Percentiles rank a stretch among this genome's conserved stretches.
Evolutionary conservation across 2,113 vertebrate genomes (phyloP).

Genomic region (Sceloporus undulatus): DNA sequence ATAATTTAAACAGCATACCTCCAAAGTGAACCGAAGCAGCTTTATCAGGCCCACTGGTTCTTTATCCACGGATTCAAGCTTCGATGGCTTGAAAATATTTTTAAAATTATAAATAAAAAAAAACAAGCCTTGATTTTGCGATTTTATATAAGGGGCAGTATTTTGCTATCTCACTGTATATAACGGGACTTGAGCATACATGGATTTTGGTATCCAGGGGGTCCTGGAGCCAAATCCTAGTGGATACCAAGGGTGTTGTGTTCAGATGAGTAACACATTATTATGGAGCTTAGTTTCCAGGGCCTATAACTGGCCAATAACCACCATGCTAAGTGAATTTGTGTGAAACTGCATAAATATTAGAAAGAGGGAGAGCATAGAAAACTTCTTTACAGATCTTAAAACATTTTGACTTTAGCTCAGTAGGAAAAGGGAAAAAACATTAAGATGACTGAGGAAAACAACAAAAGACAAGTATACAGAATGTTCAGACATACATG

Average conservation of each 20-base stretch:
- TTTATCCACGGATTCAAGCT: too few relatives aligned
- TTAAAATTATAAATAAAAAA: too few relatives aligned
- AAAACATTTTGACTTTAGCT: neutral
- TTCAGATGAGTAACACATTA: neutral
- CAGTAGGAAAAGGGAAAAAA: neutral
- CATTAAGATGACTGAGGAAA: neutral
- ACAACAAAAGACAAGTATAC: neutral
- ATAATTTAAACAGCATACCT: too few relatives aligned
- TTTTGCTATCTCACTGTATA: too few relatives aligned
- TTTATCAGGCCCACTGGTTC: too few relatives aligned
- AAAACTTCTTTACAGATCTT: neutral
- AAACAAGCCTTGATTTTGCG: too few relatives aligned
- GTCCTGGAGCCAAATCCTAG: too few relatives aligned
- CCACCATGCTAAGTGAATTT: conserved; percentile 35
- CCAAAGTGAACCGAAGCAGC: too few relatives aligned
- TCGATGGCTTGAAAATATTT: too few relatives aligned
- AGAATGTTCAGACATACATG: neutral
- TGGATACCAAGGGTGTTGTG: neutral
- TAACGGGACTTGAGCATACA: too few relatives aligned
- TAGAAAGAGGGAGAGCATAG: neutral
- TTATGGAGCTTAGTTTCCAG: neutral
- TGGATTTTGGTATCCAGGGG: too few relatives aligned
- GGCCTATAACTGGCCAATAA: neutral
- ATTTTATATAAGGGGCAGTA: too few relatives aligned
- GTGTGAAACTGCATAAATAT: conserved; percentile 19